Evolutionary conservation across 1,140 invertebrate genomes (phyloP), one percentile per base, ranked within the genome.

Genomic region (Streblospio benedicti): DNA sequence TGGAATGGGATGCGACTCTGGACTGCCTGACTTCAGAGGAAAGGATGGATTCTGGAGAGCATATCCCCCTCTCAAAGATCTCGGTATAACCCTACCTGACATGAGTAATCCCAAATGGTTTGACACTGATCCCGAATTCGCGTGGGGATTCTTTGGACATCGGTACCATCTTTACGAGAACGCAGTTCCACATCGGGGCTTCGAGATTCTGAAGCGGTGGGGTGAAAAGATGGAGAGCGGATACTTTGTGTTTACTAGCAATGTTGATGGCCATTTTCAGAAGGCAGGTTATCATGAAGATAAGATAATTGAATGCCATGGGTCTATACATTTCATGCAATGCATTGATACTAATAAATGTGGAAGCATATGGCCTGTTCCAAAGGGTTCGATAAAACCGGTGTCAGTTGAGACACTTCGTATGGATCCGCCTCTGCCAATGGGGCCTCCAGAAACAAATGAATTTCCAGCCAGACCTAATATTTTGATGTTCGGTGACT

Each of bases 261-360:
- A 59, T 35, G 57, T 59, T 3, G 57, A 59, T 53, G 57, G 57
- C 18, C 57, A 59, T 23, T 59, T 59, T 49, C 47, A 59, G 31
- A 59, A 59, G 49, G 30, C 57, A 23, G 57, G 57, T n/a, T 59
- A 54, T 31, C 9, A 44, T 14, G 57, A 52, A 23, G 49, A 59
- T 38, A 30, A 20, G 23, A 52, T 59, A 4, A 16, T 54, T 2
- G 57, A 59, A 27, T 51, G 45, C 53, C 57, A 59, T 41, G 57
- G 57, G 4, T 30, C 14, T n/a, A 59, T 59, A 4, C n/a, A 59
- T 28, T 53, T 4, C 27, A 9, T 53, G 4, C 57, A 59, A 49
- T 53, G 45, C 27, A 31, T 33, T 32, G 38, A 47, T 47, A 5
- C 5, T 27, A 28, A 30, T 27, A 31, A 12, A 12, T 52, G 25